A percentile compares a stretch with the other conserved stretches of the same genome.
phyloP scores from a whole-genome alignment of 1,140 invertebrate genomes.

The Bemisia tabaci region DNA sequence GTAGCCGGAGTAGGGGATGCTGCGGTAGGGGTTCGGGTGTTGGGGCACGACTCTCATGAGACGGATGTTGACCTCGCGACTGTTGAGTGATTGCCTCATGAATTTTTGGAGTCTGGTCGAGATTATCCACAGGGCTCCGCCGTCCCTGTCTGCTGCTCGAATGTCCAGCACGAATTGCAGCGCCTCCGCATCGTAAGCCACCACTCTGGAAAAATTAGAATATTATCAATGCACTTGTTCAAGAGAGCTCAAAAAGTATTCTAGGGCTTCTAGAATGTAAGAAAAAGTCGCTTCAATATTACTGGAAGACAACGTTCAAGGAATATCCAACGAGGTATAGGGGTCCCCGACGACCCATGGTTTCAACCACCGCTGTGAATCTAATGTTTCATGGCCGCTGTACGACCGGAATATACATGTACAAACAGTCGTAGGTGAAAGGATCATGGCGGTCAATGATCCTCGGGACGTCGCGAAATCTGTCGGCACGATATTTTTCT shows the following conservation, averaged over 20 bases:
- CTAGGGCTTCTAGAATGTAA: neutral
- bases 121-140: conserved; percentile 49
- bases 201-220: conserved; percentile 34
- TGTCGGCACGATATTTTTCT: too few species aligned
- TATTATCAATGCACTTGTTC: too few species aligned
- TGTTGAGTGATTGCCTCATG: conserved; percentile 45
- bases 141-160: conserved; percentile 44
- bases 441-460: too few species aligned
- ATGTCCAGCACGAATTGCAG: conserved; percentile 63
- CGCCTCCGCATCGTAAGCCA: conserved; percentile 49
- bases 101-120: conserved; percentile 62
- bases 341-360: neutral
- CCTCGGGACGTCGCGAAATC: too few species aligned
- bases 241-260: neutral
- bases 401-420: too few species aligned
- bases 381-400: neutral
- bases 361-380: neutral
- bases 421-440: too few species aligned
- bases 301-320: too few species aligned
- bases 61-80: conserved; percentile 44
- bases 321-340: neutral
- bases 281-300: neutral
- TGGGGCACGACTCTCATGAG: conserved; percentile 36
- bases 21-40: conserved; percentile 7
- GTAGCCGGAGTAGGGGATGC: neutral